Evolutionary conservation across 2,797 vertebrate genomes (phyloP).

Genomic region (Cetoscarus ocellatus): DNA sequence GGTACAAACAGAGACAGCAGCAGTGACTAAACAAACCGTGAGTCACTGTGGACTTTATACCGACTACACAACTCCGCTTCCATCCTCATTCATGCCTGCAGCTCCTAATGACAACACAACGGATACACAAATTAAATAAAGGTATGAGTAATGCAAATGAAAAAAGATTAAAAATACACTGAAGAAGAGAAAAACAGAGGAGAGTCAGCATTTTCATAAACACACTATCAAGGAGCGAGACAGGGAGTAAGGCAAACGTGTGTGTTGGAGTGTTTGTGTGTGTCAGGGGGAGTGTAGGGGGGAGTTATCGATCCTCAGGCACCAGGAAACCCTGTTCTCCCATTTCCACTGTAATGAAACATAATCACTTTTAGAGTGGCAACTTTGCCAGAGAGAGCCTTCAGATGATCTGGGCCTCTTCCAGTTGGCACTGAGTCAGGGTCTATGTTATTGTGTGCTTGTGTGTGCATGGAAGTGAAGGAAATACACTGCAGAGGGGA

Average conservation of each 20-base stretch:
- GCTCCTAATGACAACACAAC: conserved; percentile 20
- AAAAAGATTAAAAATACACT: conserved; percentile 3
- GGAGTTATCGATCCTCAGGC: conserved; percentile 60
- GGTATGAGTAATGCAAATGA: conserved; percentile 35
- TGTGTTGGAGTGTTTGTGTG: neutral
- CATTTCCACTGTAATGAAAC: conserved; percentile 70
- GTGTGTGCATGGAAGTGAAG: conserved; percentile 15
- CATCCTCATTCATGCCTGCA: conserved; percentile 19
- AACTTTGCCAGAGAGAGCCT: conserved; percentile 53
- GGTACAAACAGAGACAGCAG: conserved; percentile 22
- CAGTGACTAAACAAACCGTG: conserved; percentile 27
- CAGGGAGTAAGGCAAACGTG: neutral
- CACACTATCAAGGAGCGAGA: conserved; percentile 14
- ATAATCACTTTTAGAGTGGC: conserved; percentile 62
- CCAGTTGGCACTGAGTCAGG: conserved; percentile 35
- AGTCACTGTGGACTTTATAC: conserved; percentile 23
- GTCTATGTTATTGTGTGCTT: conserved; percentile 4
- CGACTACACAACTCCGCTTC: conserved; percentile 7
- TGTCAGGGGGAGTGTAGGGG: neutral
- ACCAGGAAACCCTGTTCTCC: conserved; percentile 65
- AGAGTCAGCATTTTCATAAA: conserved; percentile 3
- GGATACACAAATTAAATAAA: conserved; percentile 30
- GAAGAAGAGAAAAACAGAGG: neutral
- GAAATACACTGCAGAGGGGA: neutral
- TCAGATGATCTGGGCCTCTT: conserved; percentile 43